phyloP scores from a whole-genome alignment of 2,797 vertebrate genomes.

The Erithacus rubecula region DNA sequence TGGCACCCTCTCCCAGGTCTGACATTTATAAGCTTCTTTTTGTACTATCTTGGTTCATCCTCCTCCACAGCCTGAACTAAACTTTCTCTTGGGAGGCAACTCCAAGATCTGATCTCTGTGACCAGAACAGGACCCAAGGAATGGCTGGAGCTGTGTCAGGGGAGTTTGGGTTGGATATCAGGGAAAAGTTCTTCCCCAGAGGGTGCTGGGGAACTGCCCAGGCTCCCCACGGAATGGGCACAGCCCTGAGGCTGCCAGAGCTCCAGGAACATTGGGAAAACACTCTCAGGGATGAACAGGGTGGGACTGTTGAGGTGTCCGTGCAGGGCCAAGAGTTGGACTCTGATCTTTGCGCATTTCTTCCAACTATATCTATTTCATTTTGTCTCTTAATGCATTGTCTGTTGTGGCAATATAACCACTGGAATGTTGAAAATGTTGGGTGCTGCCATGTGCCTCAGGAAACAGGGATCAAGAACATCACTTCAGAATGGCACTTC shows the following conservation, averaged over 20 bases:
- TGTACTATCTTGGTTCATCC: background rate
- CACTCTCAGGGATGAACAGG: rapidly evolving
- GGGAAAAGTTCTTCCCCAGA: rapidly evolving
- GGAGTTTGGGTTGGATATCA: rapidly evolving
- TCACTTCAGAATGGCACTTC: background rate
- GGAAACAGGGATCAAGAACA: background rate
- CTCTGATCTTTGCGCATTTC: background rate
- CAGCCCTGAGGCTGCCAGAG: background rate
- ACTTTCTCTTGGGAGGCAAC: background rate
- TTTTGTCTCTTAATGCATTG: background rate
- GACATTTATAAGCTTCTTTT: background rate
- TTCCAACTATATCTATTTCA: rapidly evolving
- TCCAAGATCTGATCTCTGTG: background rate
- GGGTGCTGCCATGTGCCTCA: background rate
- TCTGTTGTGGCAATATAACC: background rate
- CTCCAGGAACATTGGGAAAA: rapidly evolving
- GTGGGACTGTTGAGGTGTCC: background rate
- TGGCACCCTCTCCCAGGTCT: background rate
- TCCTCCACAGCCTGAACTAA: background rate
- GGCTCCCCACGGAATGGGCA: background rate
- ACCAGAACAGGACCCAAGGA: too few species aligned
- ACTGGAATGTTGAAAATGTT: background rate
- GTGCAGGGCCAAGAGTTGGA: rapidly evolving
- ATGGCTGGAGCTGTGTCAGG: background rate
- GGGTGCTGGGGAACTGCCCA: background rate